Percentiles rank a stretch among this genome's conserved stretches.
These are phyloP conservation scores for Pseudeuparius sepicola DNA, from an alignment of 2,888 invertebrate genomes.

Conservation along the genomic window DNA sequence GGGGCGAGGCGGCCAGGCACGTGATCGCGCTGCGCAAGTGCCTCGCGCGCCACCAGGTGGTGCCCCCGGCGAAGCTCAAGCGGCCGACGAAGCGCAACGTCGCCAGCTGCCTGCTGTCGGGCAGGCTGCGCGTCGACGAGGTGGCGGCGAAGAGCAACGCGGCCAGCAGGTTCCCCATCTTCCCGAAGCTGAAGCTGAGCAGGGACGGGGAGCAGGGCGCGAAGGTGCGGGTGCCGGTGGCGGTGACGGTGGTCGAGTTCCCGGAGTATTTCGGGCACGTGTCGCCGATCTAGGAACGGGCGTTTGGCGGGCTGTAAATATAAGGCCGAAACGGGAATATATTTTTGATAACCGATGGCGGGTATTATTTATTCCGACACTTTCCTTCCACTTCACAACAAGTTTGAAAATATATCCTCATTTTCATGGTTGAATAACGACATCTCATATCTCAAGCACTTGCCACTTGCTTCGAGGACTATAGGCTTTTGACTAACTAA, in stretches of 20 bases:
- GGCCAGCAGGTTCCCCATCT: conserved; percentile 29
- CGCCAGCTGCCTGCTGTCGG: conserved; percentile 22
- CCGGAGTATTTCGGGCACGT: conserved; percentile 20
- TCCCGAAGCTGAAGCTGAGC: conserved; percentile 34
- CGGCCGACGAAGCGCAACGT: conserved; percentile 25
- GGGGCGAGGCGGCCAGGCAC: conserved; percentile 36
- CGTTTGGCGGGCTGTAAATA: too few species aligned
- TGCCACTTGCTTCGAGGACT: too few species aligned
- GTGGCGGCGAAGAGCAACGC: conserved; percentile 29
- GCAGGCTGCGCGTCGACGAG: conserved; percentile 30
- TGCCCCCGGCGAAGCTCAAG: conserved; percentile 26
- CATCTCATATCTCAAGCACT: too few species aligned
- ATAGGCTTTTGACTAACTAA: too few species aligned
- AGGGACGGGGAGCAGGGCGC: conserved; percentile 39
- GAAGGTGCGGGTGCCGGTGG: conserved; percentile 30
- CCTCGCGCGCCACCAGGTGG: conserved; percentile 32
- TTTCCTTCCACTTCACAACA: too few species aligned
- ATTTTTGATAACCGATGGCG: too few species aligned
- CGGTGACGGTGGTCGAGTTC: conserved; percentile 32
- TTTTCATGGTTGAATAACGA: too few species aligned
- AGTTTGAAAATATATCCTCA: too few species aligned
- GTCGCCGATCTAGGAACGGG: too few species aligned
- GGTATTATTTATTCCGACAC: too few species aligned
- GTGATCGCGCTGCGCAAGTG: conserved; percentile 31
- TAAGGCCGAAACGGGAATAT: too few species aligned